These are phyloP conservation scores for Sphenopsis melanotis DNA, from an alignment of 2,797 vertebrate species.

Conservation along the genomic window DNA sequence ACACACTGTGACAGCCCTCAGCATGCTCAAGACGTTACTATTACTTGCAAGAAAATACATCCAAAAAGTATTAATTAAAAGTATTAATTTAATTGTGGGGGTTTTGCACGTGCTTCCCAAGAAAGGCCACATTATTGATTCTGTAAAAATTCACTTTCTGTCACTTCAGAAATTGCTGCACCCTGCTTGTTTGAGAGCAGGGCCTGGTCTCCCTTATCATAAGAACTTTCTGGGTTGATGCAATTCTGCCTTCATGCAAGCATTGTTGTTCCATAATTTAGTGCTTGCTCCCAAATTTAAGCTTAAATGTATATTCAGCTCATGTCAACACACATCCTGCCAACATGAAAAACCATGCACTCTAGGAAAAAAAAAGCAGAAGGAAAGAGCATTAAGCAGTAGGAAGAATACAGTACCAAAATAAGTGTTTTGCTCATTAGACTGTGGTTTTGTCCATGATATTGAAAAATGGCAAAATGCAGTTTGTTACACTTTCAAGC, in stretches of 20 bases:
- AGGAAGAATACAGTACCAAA: conserved; percentile 6
- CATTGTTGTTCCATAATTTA: background rate
- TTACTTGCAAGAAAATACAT: background rate
- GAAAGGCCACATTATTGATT: background rate
- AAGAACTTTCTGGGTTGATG: background rate
- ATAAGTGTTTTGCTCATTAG: conserved; percentile 38
- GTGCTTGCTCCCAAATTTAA: background rate
- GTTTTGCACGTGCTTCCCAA: background rate
- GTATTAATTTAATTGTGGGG: background rate
- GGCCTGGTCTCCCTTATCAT: background rate
- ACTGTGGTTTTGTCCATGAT: background rate
- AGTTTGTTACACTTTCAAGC: background rate
- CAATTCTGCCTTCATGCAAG: background rate
- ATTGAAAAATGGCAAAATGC: background rate
- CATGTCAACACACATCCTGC: background rate
- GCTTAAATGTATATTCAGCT: background rate
- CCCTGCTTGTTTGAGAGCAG: background rate
- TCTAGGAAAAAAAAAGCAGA: background rate
- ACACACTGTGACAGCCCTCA: background rate
- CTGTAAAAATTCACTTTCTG: background rate
- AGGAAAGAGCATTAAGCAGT: conserved; percentile 37
- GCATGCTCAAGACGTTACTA: background rate
- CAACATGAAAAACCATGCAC: background rate
- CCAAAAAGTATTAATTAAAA: background rate
- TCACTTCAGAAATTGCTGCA: background rate